Percentiles rank a stretch among this genome's conserved stretches.
Conservation (phyloP, 92 coral and sea anemone genomes). For the Palythoa caribaeorum region DNA sequence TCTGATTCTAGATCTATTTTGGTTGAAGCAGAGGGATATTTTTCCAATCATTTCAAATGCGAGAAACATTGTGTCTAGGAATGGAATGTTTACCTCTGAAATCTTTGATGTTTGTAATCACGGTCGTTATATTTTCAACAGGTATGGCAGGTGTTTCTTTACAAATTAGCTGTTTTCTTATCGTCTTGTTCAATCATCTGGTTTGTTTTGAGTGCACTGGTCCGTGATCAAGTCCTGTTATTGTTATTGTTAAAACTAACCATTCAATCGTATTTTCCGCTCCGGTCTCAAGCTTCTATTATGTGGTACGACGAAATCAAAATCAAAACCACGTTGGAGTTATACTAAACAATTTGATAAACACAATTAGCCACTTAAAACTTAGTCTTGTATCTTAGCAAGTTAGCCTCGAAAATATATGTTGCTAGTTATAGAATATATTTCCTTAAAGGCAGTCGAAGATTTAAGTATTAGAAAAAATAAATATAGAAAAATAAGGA, state of each 20-base stretch:
- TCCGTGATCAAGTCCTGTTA: not conserved
- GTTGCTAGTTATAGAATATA: too few species aligned
- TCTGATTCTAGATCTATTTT: not conserved
- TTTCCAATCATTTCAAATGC: not conserved
- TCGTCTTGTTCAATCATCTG: not conserved
- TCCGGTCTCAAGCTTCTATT: not conserved
- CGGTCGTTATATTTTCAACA: not conserved
- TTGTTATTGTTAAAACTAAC: not conserved
- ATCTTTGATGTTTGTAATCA: not conserved
- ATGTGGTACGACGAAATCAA: not conserved
- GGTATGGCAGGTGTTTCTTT: slow-evolving; percentile 33
- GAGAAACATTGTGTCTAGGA: not conserved
- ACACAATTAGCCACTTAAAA: too few species aligned
- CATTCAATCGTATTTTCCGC: not conserved
- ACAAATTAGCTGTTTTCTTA: not conserved
- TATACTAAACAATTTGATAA: too few species aligned
- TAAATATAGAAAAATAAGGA: too few species aligned
- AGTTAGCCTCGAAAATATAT: too few species aligned
- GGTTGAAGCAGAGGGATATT: not conserved
- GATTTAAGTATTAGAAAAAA: too few species aligned
- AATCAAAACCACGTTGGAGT: not conserved
- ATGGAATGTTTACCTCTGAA: slow-evolving; percentile 17
- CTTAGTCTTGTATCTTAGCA: too few species aligned
- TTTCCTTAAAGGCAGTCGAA: too few species aligned
- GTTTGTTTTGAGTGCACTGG: slow-evolving; percentile 15